Percentiles rank a stretch among this genome's conserved stretches.
These are phyloP conservation scores for Saimiri boliviensis DNA, from an alignment of 2,113 vertebrate species.

Conservation along the genomic window DNA sequence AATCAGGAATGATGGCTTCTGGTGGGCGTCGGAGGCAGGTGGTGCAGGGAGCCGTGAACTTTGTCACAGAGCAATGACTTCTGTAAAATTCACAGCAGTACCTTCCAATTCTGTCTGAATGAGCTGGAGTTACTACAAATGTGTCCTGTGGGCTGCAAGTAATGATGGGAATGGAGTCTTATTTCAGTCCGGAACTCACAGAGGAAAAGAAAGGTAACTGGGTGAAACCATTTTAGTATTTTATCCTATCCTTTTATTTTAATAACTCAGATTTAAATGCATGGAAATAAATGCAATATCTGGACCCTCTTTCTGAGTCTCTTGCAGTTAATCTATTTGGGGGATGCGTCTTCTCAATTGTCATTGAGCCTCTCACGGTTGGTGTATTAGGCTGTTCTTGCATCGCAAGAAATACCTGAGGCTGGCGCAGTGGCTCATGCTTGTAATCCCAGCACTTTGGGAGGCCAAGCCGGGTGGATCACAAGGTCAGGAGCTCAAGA, in stretches of 20 bases:
- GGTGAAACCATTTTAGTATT: neutral
- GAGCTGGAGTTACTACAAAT: neutral
- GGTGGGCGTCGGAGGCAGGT: conserved; percentile 67
- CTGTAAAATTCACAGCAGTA: conserved; percentile 61
- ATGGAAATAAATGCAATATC: neutral
- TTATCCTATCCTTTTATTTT: neutral
- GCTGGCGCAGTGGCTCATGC: too few relatives aligned
- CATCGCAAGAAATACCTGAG: too few relatives aligned
- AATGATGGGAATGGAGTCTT: neutral
- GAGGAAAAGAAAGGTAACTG: rapidly evolving
- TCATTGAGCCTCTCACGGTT: neutral
- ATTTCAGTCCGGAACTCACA: neutral
- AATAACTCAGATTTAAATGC: neutral
- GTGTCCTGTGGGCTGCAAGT: neutral
- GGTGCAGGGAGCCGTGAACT: conserved; percentile 61
- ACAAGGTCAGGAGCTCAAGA: too few relatives aligned
- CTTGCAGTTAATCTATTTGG: neutral
- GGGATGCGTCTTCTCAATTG: neutral
- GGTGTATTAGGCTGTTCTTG: too few relatives aligned
- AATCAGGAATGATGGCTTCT: conserved; percentile 76
- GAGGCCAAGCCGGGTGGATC: too few relatives aligned
- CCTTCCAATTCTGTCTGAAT: conserved; percentile 42
- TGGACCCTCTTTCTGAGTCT: neutral
- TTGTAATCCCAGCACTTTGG: too few relatives aligned
- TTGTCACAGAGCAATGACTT: conserved; percentile 64